A percentile compares a stretch with the other conserved stretches of the same genome.
Conservation (phyloP, 2,797 vertebrate genomes). For the Lagorchestes hirsutus region DNA sequence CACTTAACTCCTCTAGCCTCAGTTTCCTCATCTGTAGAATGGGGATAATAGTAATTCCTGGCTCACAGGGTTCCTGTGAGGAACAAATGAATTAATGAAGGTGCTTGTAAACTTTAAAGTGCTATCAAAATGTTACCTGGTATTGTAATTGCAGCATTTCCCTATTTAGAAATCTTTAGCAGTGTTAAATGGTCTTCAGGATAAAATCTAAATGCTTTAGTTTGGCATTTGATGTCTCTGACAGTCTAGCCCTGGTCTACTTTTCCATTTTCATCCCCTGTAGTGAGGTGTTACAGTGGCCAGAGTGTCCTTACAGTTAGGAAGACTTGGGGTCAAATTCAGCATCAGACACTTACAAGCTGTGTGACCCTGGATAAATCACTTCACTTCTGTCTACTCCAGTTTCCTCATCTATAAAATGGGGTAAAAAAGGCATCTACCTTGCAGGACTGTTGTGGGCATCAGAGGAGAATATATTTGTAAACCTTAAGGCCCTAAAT, state of each 20-base stretch:
- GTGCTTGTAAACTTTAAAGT: neutral
- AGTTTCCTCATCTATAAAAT: neutral
- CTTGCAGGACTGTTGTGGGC: neutral
- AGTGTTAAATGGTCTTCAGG: neutral
- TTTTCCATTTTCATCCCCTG: neutral
- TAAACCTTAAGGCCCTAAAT: neutral
- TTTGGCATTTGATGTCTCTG: neutral
- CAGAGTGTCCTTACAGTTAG: neutral
- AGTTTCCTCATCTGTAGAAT: neutral
- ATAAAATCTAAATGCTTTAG: conserved; percentile 33
- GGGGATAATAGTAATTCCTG: neutral
- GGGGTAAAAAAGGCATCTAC: neutral
- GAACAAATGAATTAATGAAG: neutral
- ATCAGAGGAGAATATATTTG: neutral
- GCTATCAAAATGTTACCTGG: neutral
- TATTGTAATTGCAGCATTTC: neutral
- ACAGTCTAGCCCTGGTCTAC: neutral
- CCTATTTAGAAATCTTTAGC: conserved; percentile 11
- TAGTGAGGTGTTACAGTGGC: neutral
- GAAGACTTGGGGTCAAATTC: neutral
- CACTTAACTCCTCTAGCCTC: neutral
- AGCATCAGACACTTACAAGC: neutral
- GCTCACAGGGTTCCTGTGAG: neutral
- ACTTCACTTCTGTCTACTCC: neutral
- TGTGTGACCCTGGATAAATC: neutral